A percentile compares a stretch with the other conserved stretches of the same genome.
phyloP scores from a whole-genome alignment of 2,797 vertebrate genomes.

The Gobionotothen gibberifrons region DNA sequence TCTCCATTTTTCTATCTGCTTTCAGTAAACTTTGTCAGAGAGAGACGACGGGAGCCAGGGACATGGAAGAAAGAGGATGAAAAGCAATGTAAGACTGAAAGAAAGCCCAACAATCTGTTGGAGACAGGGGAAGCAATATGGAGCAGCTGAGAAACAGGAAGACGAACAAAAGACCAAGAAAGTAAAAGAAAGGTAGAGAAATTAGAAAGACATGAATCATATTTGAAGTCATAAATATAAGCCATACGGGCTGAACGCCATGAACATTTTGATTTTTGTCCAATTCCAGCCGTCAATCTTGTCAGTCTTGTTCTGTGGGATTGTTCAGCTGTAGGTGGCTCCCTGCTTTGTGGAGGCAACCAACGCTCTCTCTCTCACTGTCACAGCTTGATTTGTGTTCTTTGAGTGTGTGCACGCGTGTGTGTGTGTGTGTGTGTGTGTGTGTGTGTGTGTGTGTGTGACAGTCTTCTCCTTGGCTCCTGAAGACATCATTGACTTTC shows the following conservation, averaged over 20 bases:
- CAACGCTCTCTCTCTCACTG: conserved; percentile 34
- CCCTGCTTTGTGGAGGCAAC: conserved; percentile 58
- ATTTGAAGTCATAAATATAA: conserved; percentile 68
- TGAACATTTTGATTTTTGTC: conserved; percentile 67
- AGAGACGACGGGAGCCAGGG: not conserved
- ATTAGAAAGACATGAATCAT: conserved; percentile 51
- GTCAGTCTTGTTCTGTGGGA: conserved; percentile 23
- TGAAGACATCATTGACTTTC: conserved; percentile 51
- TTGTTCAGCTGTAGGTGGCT: conserved; percentile 64
- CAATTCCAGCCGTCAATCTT: conserved; percentile 73
- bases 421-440: conserved; percentile 26
- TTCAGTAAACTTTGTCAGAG: conserved; percentile 39
- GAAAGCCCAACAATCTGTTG: conserved; percentile 39
- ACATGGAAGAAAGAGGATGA: conserved; percentile 10
- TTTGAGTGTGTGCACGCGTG: conserved; percentile 7
- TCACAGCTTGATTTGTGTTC: conserved; percentile 56
- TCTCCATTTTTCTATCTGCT: conserved; percentile 17
- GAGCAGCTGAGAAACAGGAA: conserved; percentile 32
- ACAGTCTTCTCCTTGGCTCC: conserved; percentile 28
- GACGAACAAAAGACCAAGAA: conserved; percentile 21
- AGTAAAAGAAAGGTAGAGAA: conserved; percentile 22
- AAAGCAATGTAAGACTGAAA: not conserved
- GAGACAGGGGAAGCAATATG: conserved; percentile 39
- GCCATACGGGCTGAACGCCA: conserved; percentile 51
- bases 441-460: not conserved